phyloP scores from a whole-genome alignment of 2,113 vertebrate genomes.

The Scatophagus argus region DNA sequence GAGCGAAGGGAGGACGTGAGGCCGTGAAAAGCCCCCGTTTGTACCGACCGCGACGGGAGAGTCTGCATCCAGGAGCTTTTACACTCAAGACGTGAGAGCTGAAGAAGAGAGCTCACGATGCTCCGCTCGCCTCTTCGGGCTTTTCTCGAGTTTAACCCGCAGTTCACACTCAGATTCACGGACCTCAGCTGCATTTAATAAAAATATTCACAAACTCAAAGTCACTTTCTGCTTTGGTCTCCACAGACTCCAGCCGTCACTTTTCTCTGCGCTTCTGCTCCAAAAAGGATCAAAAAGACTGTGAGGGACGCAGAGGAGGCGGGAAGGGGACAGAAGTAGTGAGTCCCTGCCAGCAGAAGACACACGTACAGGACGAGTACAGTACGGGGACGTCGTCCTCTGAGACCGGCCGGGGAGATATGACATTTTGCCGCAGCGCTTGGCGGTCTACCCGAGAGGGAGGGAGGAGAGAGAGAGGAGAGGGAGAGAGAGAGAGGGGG shows the following conservation, averaged over 20 bases:
- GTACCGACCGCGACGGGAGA: constrained; percentile 4
- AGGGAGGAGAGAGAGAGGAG: background rate
- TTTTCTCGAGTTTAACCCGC: background rate
- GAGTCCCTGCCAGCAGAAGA: background rate
- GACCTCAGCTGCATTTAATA: background rate
- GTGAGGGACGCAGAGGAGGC: background rate
- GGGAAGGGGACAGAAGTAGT: background rate
- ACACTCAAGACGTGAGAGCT: background rate
- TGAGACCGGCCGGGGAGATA: constrained; percentile 22
- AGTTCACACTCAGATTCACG: constrained; percentile 4
- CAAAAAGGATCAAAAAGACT: background rate
- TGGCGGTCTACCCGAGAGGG: constrained; percentile 23
- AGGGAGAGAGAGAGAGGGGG: background rate
- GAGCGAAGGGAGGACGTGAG: constrained; percentile 1
- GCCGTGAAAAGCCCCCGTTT: constrained; percentile 7
- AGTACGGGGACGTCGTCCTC: constrained; percentile 34
- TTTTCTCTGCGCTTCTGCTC: background rate
- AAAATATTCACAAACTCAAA: background rate
- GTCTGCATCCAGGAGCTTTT: constrained; percentile 26
- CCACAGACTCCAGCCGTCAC: background rate
- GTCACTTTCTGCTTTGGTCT: background rate
- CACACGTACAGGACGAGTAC: constrained; percentile 1
- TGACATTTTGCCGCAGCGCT: constrained; percentile 72
- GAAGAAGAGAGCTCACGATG: too few relatives aligned
- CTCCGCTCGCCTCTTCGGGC: background rate